Conservation (phyloP, 2,113 vertebrate species). For the Oryzias curvinotus region DNA sequence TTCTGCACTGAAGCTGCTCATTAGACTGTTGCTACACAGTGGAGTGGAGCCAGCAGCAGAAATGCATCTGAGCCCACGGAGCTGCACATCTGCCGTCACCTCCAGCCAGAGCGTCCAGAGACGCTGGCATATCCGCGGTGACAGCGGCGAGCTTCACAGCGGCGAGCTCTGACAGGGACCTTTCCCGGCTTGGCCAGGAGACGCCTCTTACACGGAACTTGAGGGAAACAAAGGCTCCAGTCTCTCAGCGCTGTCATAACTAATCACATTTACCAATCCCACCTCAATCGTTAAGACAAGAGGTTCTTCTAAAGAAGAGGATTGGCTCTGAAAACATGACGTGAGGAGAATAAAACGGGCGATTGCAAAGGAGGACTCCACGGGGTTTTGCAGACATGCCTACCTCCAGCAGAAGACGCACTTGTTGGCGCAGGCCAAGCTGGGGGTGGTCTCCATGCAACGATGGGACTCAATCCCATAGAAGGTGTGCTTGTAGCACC, state of each 20-base stretch:
- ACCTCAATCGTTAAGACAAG: no score
- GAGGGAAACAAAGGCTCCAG: background rate
- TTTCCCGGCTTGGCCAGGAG: constrained; percentile 26
- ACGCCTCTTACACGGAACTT: constrained; percentile 24
- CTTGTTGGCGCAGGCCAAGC: constrained; percentile 94
- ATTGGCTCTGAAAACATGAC: no score
- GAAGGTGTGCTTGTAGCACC: constrained; percentile 97
- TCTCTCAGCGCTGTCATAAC: constrained; percentile 7
- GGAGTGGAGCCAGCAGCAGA: background rate
- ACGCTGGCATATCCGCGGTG: constrained; percentile 27
- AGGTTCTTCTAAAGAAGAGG: no score
- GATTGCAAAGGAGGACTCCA: background rate
- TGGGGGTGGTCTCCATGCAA: constrained; percentile 96
- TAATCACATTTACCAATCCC: constrained; percentile 16
- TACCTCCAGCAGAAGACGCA: constrained; percentile 99
- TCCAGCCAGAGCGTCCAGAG: constrained; percentile 16
- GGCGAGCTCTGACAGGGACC: constrained; percentile 43
- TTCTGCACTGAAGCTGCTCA: no score
- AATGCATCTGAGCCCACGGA: constrained; percentile 21
- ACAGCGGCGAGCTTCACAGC: constrained; percentile 29
- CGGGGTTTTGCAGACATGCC: background rate
- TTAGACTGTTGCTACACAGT: no score
- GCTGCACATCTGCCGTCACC: constrained; percentile 37
- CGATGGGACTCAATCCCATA: constrained; percentile 95
- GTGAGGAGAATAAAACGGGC: no score